Evolutionary conservation across 2,888 invertebrate genomes (phyloP).

Genomic region (Tinea semifulvella): DNA sequence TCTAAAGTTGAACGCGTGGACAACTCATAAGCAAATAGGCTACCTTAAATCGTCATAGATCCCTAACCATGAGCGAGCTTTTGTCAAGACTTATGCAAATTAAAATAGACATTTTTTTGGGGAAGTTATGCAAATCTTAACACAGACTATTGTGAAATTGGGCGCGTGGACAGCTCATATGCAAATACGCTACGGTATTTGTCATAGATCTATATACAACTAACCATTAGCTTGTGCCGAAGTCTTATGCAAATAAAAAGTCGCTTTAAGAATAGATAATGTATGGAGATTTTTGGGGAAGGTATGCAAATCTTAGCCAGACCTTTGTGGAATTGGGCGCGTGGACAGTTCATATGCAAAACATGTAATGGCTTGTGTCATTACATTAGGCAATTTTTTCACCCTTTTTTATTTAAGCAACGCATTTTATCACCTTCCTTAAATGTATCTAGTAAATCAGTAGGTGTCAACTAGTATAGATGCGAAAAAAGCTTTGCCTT

Average conservation of each 20-base stretch:
- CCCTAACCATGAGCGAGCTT: constrained; percentile 4
- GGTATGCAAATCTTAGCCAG: constrained; percentile 45
- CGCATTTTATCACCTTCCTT: too few relatives aligned
- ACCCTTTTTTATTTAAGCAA: too few relatives aligned
- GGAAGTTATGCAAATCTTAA: constrained; percentile 48
- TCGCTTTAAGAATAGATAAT: constrained; percentile 31
- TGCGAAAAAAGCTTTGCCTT: too few relatives aligned
- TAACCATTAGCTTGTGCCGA: constrained; percentile 11
- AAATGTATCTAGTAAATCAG: too few relatives aligned
- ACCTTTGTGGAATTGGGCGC: constrained; percentile 27
- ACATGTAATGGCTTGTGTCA: constrained; percentile 39
- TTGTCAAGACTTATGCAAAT: constrained; percentile 10
- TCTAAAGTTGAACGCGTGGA: too few relatives aligned
- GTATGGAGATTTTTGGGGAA: constrained; percentile 36
- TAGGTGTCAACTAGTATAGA: too few relatives aligned
- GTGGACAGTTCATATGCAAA: constrained; percentile 63
- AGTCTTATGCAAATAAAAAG: constrained; percentile 12
- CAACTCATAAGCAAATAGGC: too few relatives aligned
- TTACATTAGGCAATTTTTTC: too few relatives aligned
- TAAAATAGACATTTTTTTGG: constrained; percentile 28
- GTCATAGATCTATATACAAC: too few relatives aligned
- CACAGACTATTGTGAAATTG: constrained; percentile 5
- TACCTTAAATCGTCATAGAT: constrained; percentile 12
- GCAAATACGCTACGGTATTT: constrained; percentile 46
- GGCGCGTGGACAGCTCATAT: constrained; percentile 61